Conservation (phyloP, 2,113 vertebrate genomes). For the Actenoides lindsayi region DNA sequence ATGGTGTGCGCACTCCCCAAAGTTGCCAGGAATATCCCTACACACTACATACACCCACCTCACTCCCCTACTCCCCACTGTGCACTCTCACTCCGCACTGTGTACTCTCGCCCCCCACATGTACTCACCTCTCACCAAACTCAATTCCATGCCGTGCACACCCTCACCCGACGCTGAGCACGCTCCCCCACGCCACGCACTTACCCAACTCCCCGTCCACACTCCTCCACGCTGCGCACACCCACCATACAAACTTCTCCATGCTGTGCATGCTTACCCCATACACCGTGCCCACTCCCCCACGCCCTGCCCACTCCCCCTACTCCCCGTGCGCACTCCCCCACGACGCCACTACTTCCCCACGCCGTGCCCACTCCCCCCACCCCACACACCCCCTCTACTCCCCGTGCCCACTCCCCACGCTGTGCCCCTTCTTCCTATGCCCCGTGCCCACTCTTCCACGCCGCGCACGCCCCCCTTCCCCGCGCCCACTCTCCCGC, state of each 20-base stretch:
- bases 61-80: not conserved
- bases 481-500: not conserved
- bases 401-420: not conserved
- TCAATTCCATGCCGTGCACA: not conserved
- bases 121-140: not conserved
- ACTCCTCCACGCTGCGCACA: not conserved
- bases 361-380: not conserved
- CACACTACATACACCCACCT: not conserved
- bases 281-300: not conserved
- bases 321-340: not conserved
- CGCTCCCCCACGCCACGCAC: not conserved
- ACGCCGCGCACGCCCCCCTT: not conserved
- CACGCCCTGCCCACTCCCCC: not conserved
- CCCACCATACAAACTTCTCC: not conserved
- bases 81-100: not conserved
- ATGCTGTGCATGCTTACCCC: not conserved
- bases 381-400: not conserved
- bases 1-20: no score
- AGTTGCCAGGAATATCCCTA: accelerated
- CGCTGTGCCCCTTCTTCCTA: not conserved
- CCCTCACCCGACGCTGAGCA: not conserved
- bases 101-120: not conserved
- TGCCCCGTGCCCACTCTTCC: not conserved
- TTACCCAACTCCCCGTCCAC: not conserved
- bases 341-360: not conserved